Base-by-base conservation (phyloP, 1,140 invertebrate genomes). In the Berghia stephanieae region DNA sequence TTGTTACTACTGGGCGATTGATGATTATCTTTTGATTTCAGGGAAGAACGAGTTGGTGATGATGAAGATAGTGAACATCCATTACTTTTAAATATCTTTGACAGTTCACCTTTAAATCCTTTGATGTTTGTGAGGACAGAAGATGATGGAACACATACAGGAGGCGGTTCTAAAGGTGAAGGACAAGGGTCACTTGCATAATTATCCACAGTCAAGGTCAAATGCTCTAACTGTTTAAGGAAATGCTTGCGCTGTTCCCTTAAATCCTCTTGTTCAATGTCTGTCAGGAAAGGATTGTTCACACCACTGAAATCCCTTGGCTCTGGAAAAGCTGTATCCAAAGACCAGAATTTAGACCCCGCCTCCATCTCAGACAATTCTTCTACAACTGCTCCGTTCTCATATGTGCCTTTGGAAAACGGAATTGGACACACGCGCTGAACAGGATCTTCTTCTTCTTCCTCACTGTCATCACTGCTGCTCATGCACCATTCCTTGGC, bases 211-310 rank as follows among this genome's bases (percentile, higher is more conserved):
- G n/a, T n/a, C n/a, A n/a, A 24, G 38, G 74, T 27, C 43, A 76
- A n/a, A 18, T 43, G n/a, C 2, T 8, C 21, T 16, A 76, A 44
- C 63, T 76, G 40, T 10, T 76, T 8, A 16, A 46, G 60, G 68
- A 76, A 76, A 34, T 76, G 74, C 6, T 76, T n/a, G 36, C 63
- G 44, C 36, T 68, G 38, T 42, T 68, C 27, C 24, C 52, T 60
- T 31, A 76, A 42, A 24, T 31, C 68, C 2, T 76, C 74, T 38
- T 76, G 74, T 44, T 76, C 74, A 44, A 68, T 31, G 27, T 67
- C n/a, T n/a, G 74, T 76, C 6, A 76, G 63, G 38, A 76, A 76
- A 38, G 74, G 74, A 43, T 76, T 60, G 27, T 76, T 76, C 6
- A 18, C 60, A 3, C 74, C 74, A 21, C 24, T 49, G n/a, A 76